Percentiles rank a stretch among this genome's conserved stretches.
These are phyloP conservation scores for Rhinella marina DNA, from an alignment of 2,797 vertebrate genomes.

Conservation along the genomic window DNA sequence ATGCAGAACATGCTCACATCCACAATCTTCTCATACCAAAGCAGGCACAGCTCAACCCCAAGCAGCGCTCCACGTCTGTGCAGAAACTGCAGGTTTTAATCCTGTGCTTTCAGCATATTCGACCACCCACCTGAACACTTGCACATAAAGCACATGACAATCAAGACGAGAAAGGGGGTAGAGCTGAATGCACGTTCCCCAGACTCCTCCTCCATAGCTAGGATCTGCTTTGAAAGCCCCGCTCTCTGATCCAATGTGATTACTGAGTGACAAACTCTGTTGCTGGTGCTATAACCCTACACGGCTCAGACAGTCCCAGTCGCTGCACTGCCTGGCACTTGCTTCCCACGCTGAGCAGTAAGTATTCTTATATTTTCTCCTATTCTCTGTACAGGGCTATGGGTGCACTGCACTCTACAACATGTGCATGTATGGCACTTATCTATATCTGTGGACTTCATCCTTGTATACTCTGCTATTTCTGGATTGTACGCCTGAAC, in stretches of 20 bases:
- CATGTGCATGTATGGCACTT: background rate
- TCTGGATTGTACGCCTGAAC: background rate
- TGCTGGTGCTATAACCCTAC: background rate
- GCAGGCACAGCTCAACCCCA: background rate
- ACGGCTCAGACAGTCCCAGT: background rate
- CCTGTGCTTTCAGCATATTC: background rate
- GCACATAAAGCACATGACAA: conserved; percentile 27
- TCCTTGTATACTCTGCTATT: background rate
- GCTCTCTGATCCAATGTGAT: conserved; percentile 28
- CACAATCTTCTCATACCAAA: background rate
- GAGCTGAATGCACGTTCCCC: conserved; percentile 26
- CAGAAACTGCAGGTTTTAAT: background rate
- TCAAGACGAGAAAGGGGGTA: conserved; percentile 13
- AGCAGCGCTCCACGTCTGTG: background rate
- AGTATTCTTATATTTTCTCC: background rate
- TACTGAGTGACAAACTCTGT: conserved; percentile 54
- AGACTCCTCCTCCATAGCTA: conserved; percentile 7
- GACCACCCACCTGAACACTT: conserved; percentile 37
- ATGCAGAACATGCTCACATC: background rate
- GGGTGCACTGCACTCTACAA: background rate
- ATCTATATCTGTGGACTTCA: background rate
- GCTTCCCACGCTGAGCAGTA: background rate
- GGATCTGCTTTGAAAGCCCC: conserved; percentile 51
- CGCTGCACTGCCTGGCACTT: conserved; percentile 1
- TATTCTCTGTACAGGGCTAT: background rate